phyloP scores from a whole-genome alignment of 1,140 invertebrate genomes.

The Dreissena polymorpha region DNA sequence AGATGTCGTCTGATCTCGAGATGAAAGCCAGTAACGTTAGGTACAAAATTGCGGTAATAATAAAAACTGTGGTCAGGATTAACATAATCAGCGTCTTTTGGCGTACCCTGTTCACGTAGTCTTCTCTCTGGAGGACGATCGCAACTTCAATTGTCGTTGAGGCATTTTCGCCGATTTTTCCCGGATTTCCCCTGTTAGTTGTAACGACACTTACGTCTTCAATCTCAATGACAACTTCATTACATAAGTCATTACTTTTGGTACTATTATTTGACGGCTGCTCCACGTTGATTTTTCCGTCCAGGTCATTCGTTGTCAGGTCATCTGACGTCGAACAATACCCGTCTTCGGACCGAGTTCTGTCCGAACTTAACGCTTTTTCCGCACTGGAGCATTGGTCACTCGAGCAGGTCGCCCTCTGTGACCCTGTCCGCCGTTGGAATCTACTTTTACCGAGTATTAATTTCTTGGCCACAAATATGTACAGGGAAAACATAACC shows the following conservation, averaged over 20 bases:
- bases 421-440: too few relatives aligned
- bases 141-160: neutral
- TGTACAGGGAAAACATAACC: constrained; percentile 16
- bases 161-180: neutral
- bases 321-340: neutral
- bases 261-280: too few relatives aligned
- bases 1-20: constrained; percentile 42
- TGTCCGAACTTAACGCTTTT: neutral
- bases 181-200: too few relatives aligned
- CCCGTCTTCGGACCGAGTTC: neutral
- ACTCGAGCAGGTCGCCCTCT: too few relatives aligned
- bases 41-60: constrained; percentile 41
- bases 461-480: constrained; percentile 13
- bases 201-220: neutral
- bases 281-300: too few relatives aligned
- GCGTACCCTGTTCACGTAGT: neutral
- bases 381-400: neutral
- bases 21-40: constrained; percentile 32
- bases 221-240: neutral
- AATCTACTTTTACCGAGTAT: neutral
- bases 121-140: neutral
- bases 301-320: neutral
- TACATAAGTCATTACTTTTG: too few relatives aligned
- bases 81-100: constrained; percentile 49
- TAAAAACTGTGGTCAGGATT: constrained; percentile 31